Evolutionary conservation across 1,140 invertebrate genomes (phyloP).

Genomic region (roundworm (Caenorhabditis elegans)): WBcel235 BX284604.4:4465001-4465500

Average conservation of each 20-base stretch:
- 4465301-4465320: neutral
- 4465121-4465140: neutral
- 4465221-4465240: slow-evolving; percentile 16
- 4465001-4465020: neutral
- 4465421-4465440: neutral
- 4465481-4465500: slow-evolving; percentile 9
- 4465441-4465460: neutral
- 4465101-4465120: slow-evolving; percentile 1
- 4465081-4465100: no score
- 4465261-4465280: neutral
- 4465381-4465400: slow-evolving; percentile 17
- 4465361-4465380: neutral
- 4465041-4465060: neutral
- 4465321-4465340: neutral
- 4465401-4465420: slow-evolving; percentile 10
- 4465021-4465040: neutral
- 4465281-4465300: slow-evolving; percentile 27
- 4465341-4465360: slow-evolving; percentile 21
- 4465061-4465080: neutral
- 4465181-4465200: slow-evolving; percentile 29
- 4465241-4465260: neutral
- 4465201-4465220: neutral
- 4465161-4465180: neutral
- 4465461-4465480: neutral
- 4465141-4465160: slow-evolving; percentile 19